Percentiles rank a stretch among this genome's conserved stretches.
Evolutionary conservation across 1,140 invertebrate genomes (phyloP).

Genomic region (Dendroctonus ponderosae): DNA sequence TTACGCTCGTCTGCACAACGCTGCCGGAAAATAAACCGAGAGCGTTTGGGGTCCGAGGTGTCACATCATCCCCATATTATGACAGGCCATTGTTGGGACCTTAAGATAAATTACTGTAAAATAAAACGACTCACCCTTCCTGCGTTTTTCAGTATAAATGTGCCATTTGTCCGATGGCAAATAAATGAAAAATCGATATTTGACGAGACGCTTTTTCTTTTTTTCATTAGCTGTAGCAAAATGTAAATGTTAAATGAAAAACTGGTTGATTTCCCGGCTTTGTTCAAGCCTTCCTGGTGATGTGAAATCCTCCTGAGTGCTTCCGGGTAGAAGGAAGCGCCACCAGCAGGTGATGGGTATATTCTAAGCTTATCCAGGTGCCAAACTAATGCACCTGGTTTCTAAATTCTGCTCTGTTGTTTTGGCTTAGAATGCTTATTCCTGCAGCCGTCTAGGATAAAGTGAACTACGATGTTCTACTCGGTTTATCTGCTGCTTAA

Average conservation of each 20-base stretch:
- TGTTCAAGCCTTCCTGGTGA: no score
- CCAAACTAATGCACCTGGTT: constrained; percentile 24
- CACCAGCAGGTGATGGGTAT: constrained; percentile 19
- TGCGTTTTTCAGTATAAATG: constrained; percentile 26
- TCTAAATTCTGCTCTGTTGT: constrained; percentile 28
- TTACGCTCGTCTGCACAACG: constrained; percentile 24
- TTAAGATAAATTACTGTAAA: constrained; percentile 50
- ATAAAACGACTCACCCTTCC: constrained; percentile 42
- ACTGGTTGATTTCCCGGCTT: no score
- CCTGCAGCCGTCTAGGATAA: constrained; percentile 25
- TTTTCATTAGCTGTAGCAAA: not conserved
- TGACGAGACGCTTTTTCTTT: not conserved
- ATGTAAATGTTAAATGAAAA: no score
- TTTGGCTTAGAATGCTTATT: constrained; percentile 28
- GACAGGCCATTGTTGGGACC: constrained; percentile 47
- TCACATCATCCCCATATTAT: constrained; percentile 45
- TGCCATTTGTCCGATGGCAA: constrained; percentile 20
- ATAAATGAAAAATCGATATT: constrained; percentile 28
- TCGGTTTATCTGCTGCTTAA: no score
- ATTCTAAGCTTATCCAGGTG: constrained; percentile 9
- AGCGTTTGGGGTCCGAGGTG: constrained; percentile 41
- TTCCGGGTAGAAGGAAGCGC: no score
- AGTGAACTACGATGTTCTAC: not conserved
- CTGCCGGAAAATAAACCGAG: constrained; percentile 22
- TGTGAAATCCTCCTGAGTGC: no score